These are phyloP conservation scores for Oegoconia quadripuncta DNA, from an alignment of 2,888 invertebrate genomes.

Conservation along the genomic window DNA sequence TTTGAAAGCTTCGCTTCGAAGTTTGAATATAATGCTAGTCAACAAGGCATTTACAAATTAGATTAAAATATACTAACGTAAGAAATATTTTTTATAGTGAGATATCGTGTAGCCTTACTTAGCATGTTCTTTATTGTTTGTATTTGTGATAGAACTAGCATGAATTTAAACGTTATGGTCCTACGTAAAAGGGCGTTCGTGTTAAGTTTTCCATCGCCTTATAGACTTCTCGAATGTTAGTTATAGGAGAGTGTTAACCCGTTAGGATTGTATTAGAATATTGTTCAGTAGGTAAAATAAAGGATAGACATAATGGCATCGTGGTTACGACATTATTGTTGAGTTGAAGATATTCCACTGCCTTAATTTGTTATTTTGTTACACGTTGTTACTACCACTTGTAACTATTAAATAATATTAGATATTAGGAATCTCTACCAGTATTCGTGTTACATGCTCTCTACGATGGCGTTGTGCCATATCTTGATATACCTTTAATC, in stretches of 20 bases:
- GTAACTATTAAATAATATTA: too few species aligned
- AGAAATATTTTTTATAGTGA: conserved; percentile 10
- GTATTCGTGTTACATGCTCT: neutral
- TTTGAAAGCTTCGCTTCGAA: conserved; percentile 50
- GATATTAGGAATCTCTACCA: neutral
- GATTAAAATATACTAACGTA: conserved; percentile 8
- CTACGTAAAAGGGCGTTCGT: too few species aligned
- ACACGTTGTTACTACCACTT: conserved; percentile 20
- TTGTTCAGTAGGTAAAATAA: too few species aligned
- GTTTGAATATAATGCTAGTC: conserved; percentile 35
- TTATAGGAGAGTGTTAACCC: too few species aligned
- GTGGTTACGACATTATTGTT: conserved; percentile 30
- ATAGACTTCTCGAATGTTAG: too few species aligned
- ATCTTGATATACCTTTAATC: neutral
- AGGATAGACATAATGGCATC: conserved; percentile 2
- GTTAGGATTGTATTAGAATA: too few species aligned
- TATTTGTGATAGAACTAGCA: conserved; percentile 17
- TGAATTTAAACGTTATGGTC: too few species aligned
- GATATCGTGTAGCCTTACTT: conserved; percentile 15
- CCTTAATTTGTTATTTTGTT: conserved; percentile 30
- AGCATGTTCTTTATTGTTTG: conserved; percentile 27
- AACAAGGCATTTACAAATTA: conserved; percentile 15
- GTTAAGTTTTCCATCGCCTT: too few species aligned
- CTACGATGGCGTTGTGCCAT: neutral
- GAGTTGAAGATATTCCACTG: conserved; percentile 36